Evolutionary conservation across 2,888 invertebrate genomes (phyloP).

Genomic region (Dichetophora obliterata): DNA sequence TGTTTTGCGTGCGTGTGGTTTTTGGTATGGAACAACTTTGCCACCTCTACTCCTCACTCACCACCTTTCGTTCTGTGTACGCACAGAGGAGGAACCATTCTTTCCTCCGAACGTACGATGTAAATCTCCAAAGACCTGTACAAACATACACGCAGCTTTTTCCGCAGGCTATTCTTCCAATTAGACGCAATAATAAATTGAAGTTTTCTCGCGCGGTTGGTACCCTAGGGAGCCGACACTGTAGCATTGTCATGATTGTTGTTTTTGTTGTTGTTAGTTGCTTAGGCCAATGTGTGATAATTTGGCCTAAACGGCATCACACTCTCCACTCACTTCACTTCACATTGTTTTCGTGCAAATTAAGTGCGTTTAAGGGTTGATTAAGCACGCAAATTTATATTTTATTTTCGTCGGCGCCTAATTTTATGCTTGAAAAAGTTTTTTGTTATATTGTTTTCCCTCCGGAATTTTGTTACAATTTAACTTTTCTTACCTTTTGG

Average conservation of each 20-base stretch:
- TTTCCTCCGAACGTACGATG: neutral
- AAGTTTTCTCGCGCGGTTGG: constrained; percentile 51
- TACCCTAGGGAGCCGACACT: constrained; percentile 40
- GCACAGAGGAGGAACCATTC: neutral
- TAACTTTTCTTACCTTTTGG: constrained; percentile 32
- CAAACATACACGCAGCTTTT: constrained; percentile 32
- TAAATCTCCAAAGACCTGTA: constrained; percentile 32
- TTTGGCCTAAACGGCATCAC: constrained; percentile 35
- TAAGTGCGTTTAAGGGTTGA: constrained; percentile 66
- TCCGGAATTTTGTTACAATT: constrained; percentile 11
- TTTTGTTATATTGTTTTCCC: neutral
- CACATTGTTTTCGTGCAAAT: constrained; percentile 51
- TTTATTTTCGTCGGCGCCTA: constrained; percentile 6
- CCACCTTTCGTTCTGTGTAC: neutral
- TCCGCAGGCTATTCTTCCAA: constrained; percentile 66
- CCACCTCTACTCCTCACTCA: neutral
- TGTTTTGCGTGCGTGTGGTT: constrained; percentile 16
- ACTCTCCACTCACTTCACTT: neutral
- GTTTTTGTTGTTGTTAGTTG: constrained; percentile 42
- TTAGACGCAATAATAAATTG: constrained; percentile 67
- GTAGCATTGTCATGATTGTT: neutral
- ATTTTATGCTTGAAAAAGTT: constrained; percentile 19
- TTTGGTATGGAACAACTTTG: constrained; percentile 9
- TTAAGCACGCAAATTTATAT: constrained; percentile 59
- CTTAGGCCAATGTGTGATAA: constrained; percentile 62